phyloP scores from a whole-genome alignment of 2,113 vertebrate genomes.

The Plecotus auritus region DNA sequence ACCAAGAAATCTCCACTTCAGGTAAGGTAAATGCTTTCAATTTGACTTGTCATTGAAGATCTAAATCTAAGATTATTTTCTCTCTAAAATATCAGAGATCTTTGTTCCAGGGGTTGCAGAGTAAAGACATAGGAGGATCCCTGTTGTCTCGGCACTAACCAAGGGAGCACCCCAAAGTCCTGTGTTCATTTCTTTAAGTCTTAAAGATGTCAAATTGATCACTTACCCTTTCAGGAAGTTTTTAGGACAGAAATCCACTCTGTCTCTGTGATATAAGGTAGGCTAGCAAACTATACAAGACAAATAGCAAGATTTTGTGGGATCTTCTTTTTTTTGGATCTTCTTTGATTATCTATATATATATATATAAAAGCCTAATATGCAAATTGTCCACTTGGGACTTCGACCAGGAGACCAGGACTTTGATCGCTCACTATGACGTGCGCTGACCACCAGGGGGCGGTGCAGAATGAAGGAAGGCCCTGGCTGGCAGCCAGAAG shows the following conservation, averaged over 20 bases:
- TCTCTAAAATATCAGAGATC: not conserved
- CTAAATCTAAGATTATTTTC: not conserved
- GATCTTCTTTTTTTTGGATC: not conserved
- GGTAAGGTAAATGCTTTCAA: conserved; percentile 42
- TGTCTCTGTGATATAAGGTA: not conserved
- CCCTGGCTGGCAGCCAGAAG: no score
- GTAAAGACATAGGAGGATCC: not conserved
- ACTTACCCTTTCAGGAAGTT: not conserved
- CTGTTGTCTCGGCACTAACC: not conserved
- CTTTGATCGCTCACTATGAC: no score
- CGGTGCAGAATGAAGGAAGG: no score
- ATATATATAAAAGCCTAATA: no score
- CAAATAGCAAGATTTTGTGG: not conserved
- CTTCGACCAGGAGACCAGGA: no score
- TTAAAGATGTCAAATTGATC: not conserved
- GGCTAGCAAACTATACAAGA: not conserved
- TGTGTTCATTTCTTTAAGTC: not conserved
- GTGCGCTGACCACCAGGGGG: no score
- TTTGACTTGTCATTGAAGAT: not conserved
- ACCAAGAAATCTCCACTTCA: not conserved
- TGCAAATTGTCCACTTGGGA: no score
- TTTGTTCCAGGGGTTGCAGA: not conserved
- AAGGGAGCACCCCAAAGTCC: not conserved
- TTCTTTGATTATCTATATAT: no score
- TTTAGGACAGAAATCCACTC: not conserved